Percentiles rank a stretch among this genome's conserved stretches.
phyloP scores from a whole-genome alignment of 2,797 vertebrate genomes.

The Phylloscopus collybita region DNA sequence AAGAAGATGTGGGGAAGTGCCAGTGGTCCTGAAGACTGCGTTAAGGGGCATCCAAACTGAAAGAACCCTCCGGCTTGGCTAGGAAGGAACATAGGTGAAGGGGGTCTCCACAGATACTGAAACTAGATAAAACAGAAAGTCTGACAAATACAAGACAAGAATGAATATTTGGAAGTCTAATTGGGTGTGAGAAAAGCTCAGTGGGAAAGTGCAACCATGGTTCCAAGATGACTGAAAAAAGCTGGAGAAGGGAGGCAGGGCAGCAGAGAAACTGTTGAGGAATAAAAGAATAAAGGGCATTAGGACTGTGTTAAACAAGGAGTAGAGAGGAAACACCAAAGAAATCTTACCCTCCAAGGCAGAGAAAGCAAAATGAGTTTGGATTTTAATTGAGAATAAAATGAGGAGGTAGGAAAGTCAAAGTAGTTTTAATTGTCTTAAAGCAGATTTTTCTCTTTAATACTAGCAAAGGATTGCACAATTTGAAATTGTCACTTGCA shows the following conservation, averaged over 20 bases:
- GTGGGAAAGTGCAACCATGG: background rate
- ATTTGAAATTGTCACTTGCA: background rate
- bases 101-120: rapidly evolving
- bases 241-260: background rate
- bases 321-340: background rate
- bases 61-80: background rate
- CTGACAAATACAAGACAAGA: background rate
- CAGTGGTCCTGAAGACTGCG: background rate
- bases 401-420: background rate
- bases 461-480: background rate
- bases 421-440: background rate
- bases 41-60: background rate
- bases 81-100: background rate
- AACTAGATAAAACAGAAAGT: background rate
- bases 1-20: background rate
- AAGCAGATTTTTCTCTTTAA: background rate
- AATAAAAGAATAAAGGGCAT: background rate
- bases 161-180: background rate
- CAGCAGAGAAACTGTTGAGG: background rate
- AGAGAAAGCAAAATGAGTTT: background rate
- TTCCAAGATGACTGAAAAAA: background rate
- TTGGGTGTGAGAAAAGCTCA: background rate
- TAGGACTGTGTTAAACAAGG: background rate
- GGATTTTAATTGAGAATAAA: background rate
- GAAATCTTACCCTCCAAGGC: background rate